Evolutionary conservation across 1,140 invertebrate genomes (phyloP).

Genomic region (Doryteuthis pealeii): DNA sequence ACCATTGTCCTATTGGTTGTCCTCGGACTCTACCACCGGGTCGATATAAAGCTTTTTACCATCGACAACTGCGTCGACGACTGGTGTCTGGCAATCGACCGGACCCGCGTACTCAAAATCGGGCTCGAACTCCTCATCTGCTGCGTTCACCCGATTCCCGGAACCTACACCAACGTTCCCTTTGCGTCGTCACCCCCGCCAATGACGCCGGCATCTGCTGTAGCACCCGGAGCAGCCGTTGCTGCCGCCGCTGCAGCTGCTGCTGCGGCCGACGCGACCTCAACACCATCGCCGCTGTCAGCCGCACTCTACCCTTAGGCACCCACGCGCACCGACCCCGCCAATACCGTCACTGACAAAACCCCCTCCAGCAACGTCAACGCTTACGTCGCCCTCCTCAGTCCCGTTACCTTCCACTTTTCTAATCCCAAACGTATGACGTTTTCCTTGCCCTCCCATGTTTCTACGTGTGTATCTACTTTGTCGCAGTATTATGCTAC

Average conservation of each 20-base stretch:
- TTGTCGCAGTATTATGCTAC: slow-evolving; percentile 52
- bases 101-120: slow-evolving; percentile 36
- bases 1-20: slow-evolving; percentile 50
- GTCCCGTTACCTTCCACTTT: background rate
- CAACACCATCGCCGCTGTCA: too few species aligned
- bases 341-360: background rate
- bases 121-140: slow-evolving; percentile 52
- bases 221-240: background rate
- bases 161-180: slow-evolving; percentile 24
- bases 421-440: slow-evolving; percentile 39
- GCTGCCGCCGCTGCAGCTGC: too few species aligned
- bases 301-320: too few species aligned
- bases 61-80: slow-evolving; percentile 57
- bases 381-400: background rate
- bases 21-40: slow-evolving; percentile 47
- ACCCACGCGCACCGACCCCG: background rate
- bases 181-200: background rate
- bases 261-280: too few species aligned
- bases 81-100: slow-evolving; percentile 49
- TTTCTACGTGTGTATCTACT: slow-evolving; percentile 56
- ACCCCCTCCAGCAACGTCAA: background rate
- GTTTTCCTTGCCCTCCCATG: slow-evolving; percentile 57
- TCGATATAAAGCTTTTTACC: slow-evolving; percentile 51
- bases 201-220: background rate
- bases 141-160: slow-evolving; percentile 55